phyloP scores from a whole-genome alignment of 2,888 invertebrate species.

The Diadegma fenestrale region DNA sequence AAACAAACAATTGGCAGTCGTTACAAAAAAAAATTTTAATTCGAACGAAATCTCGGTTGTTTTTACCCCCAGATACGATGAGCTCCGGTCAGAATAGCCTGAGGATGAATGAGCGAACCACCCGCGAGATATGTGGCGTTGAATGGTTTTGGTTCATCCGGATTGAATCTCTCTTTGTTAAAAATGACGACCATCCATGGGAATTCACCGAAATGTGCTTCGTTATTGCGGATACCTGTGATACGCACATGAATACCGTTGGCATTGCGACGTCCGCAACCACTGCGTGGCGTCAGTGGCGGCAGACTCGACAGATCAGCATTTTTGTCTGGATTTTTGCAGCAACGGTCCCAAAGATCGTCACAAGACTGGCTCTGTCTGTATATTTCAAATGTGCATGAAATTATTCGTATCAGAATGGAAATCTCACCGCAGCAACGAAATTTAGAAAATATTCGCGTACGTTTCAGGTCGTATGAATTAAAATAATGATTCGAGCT shows the following conservation, averaged over 20 bases:
- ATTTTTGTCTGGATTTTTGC: slow-evolving; percentile 84
- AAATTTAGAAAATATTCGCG: neutral
- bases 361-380: slow-evolving; percentile 85
- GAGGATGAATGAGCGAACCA: slow-evolving; percentile 91
- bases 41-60: no score
- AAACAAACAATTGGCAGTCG: neutral
- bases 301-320: slow-evolving; percentile 64
- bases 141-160: slow-evolving; percentile 83
- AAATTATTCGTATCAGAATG: neutral
- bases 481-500: neutral
- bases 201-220: slow-evolving; percentile 92
- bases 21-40: no score
- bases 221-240: slow-evolving; percentile 87
- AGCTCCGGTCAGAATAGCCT: slow-evolving; percentile 92
- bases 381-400: neutral
- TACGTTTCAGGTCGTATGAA: no score
- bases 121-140: slow-evolving; percentile 91
- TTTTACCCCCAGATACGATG: slow-evolving; percentile 88
- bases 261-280: slow-evolving; percentile 91
- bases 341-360: slow-evolving; percentile 92
- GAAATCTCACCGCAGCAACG: neutral
- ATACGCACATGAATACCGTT: slow-evolving; percentile 91
- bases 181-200: slow-evolving; percentile 94
- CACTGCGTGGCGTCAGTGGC: slow-evolving; percentile 78
- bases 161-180: slow-evolving; percentile 86